Conservation (phyloP, 1,140 invertebrate genomes). For the Cherax destructor region DNA sequence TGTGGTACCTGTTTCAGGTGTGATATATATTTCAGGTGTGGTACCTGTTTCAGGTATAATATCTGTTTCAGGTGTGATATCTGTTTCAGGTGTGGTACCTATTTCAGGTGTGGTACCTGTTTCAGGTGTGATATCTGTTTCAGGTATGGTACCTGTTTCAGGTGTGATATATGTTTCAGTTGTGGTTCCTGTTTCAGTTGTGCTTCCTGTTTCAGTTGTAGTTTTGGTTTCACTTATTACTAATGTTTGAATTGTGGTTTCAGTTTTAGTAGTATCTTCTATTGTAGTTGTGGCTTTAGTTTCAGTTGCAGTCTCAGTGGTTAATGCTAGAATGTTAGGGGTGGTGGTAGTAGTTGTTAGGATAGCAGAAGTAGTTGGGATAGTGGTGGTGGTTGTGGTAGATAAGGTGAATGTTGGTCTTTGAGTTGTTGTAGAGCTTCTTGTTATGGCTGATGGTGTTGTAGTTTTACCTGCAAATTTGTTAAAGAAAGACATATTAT, state of each 20-base stretch:
- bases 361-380: not conserved
- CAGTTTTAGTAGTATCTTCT: not conserved
- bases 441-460: constrained; percentile 12
- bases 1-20: not conserved
- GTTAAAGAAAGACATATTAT: not conserved
- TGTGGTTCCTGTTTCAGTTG: not conserved
- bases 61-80: not conserved
- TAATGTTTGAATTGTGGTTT: not conserved
- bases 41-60: not conserved
- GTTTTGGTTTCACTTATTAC: not conserved
- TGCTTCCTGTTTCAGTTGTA: constrained; percentile 22
- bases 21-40: not conserved
- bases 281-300: not conserved
- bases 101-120: constrained; percentile 18
- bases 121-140: not conserved
- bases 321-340: not conserved
- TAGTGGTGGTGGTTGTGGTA: not conserved
- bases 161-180: not conserved
- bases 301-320: not conserved
- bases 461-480: constrained; percentile 33
- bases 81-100: constrained; percentile 4
- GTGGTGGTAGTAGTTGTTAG: constrained; percentile 18
- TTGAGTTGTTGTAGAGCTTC: not conserved
- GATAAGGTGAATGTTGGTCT: no score
- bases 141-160: not conserved